These are phyloP conservation scores for Azorinus chamasolen DNA, from an alignment of 2,888 invertebrate species.

Conservation along the genomic window DNA sequence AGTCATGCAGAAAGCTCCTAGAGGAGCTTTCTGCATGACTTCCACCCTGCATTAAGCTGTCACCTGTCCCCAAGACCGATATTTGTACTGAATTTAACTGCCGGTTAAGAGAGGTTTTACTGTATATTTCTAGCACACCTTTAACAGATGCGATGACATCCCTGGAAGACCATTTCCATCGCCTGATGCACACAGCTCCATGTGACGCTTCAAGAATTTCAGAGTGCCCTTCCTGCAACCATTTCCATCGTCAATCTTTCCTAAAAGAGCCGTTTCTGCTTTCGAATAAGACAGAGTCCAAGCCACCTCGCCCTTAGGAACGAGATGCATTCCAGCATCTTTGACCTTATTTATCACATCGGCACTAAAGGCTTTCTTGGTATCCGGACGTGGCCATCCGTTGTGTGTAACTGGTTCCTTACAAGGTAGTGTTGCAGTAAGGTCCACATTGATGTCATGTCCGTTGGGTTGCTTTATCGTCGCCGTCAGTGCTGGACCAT, in stretches of 20 bases:
- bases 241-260: slow-evolving; percentile 35
- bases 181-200: slow-evolving; percentile 4
- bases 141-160: slow-evolving; percentile 35
- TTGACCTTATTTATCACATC: slow-evolving; percentile 13
- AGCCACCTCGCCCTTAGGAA: slow-evolving; percentile 42
- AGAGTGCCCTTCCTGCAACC: slow-evolving; percentile 29
- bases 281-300: slow-evolving; percentile 40
- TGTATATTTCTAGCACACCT: slow-evolving; percentile 29
- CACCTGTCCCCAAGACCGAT: too few species aligned
- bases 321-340: slow-evolving; percentile 33
- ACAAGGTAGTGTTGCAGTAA: slow-evolving; percentile 24
- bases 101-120: too few species aligned
- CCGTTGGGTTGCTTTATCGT: slow-evolving; percentile 18
- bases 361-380: slow-evolving; percentile 20
- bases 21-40: too few species aligned
- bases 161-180: slow-evolving; percentile 22
- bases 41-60: too few species aligned
- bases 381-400: slow-evolving; percentile 45
- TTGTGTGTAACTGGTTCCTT: slow-evolving; percentile 14
- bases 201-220: slow-evolving; percentile 31
- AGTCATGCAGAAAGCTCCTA: too few species aligned
- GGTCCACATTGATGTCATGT: slow-evolving; percentile 45
- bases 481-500: slow-evolving; percentile 44
- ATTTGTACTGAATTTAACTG: too few species aligned
- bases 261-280: slow-evolving; percentile 30